Base-by-base conservation (phyloP, 2,888 invertebrate genomes). In the Agrochola macilenta region DNA sequence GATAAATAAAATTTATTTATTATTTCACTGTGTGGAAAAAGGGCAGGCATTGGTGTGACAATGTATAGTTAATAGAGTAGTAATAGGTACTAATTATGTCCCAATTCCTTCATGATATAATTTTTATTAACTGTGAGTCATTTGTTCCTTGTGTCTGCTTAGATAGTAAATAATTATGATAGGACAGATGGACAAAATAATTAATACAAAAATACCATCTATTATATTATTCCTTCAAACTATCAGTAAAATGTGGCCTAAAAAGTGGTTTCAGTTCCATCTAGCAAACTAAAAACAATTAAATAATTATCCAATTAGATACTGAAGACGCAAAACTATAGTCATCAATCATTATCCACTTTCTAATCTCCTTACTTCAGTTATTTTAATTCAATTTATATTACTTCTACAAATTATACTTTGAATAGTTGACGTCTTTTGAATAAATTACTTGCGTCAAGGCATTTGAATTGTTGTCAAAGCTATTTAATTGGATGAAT, bases 291-390 rank as follows among this genome's bases (percentile, higher is more conserved):
- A 26, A 74, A 61, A 60, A 2, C 5, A 69, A 64, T 60, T 63
- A 60, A 69, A 65, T 58, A 66, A 63, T 72, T 23, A 65, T 52
- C 7, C 12, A 73, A 43, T 68, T 63, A 57, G 49, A 75, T 46
- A 63, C n/a, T 9, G 14, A 76, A 73, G 39, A 54, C 65, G n/a
- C 35, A 30, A 58, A 73, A 76, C 65, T 82, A 84, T 9, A 43
- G 12, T 58, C 72, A 84, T 85, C 39, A 85, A 81, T 85, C 81
- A 76, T 26, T 57, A 70, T 73, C 52, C 35, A 75, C 11, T 72
- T 72, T 75, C 71, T 69, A 69, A 80, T 72, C 43, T 54, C 17
- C 52, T 68, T 30, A 57, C 71, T 49, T 49, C 30, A 72, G 43
- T 63, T 69, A 35, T 46, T 80, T 75, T 46, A 73, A 72, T 76